These are phyloP conservation scores for Eubasilissa splendida DNA, from an alignment of 2,888 invertebrate species.

Conservation along the genomic window DNA sequence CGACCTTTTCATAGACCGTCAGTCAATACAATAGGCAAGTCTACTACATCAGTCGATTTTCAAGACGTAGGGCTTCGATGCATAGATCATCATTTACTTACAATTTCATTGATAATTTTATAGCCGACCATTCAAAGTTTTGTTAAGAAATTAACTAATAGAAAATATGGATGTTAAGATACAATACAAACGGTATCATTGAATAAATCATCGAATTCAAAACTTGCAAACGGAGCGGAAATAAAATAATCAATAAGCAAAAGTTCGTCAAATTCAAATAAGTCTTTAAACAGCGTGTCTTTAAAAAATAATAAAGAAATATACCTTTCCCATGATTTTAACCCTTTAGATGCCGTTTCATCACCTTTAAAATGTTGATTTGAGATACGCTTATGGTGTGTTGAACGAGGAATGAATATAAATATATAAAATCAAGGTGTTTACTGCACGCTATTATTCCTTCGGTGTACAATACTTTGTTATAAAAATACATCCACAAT, in stretches of 20 bases:
- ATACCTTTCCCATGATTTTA: neutral
- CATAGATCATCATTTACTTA: too few species aligned
- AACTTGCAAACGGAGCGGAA: too few species aligned
- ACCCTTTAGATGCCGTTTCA: slow-evolving; percentile 1
- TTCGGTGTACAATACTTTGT: neutral
- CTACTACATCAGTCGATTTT: neutral
- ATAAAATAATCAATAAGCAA: too few species aligned
- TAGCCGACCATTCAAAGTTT: neutral
- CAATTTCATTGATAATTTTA: neutral
- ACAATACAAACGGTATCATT: too few species aligned
- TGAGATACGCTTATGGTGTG: slow-evolving; percentile 10
- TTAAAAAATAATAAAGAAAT: neutral
- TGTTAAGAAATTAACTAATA: too few species aligned
- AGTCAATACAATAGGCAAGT: neutral
- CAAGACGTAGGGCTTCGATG: neutral
- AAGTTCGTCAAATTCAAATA: too few species aligned
- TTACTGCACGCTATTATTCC: slow-evolving; percentile 9
- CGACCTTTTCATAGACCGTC: slow-evolving; percentile 5
- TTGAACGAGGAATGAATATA: slow-evolving; percentile 13
- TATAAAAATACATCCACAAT: slow-evolving; percentile 24
- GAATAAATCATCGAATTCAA: too few species aligned
- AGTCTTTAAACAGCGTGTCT: too few species aligned
- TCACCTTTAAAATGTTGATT: slow-evolving; percentile 8
- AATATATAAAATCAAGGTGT: slow-evolving; percentile 30
- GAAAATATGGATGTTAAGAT: too few species aligned